Evolutionary conservation across 2,888 invertebrate species (phyloP).

Genomic region (Eupithecia subumbrata): DNA sequence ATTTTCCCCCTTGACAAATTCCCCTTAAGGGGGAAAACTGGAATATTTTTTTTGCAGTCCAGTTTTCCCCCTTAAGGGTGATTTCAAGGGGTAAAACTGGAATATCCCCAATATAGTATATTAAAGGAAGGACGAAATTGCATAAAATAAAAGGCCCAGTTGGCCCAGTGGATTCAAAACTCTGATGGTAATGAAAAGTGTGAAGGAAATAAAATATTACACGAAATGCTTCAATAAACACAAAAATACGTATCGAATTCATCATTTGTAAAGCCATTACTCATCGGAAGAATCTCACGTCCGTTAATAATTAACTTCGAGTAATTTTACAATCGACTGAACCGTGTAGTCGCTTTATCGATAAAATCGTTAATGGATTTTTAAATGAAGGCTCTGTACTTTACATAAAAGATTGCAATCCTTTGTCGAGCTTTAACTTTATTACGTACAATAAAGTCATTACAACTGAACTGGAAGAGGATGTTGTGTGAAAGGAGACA

Average conservation of each 20-base stretch:
- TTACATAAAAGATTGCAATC: slow-evolving; percentile 21
- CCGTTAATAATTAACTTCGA: slow-evolving; percentile 17
- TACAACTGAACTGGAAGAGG: too few species aligned
- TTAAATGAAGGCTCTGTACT: slow-evolving; percentile 5
- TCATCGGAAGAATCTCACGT: slow-evolving; percentile 2
- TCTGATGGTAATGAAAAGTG: not conserved
- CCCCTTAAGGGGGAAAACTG: too few species aligned
- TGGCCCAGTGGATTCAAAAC: too few species aligned
- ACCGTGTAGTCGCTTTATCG: slow-evolving; percentile 32
- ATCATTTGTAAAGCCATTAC: not conserved
- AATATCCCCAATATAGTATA: too few species aligned
- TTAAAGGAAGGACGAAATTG: too few species aligned
- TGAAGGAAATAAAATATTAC: not conserved
- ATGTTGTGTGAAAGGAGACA: too few species aligned
- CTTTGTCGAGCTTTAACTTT: slow-evolving; percentile 6
- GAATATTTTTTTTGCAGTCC: too few species aligned
- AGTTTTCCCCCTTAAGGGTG: too few species aligned
- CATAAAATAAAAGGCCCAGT: too few species aligned
- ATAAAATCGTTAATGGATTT: slow-evolving; percentile 32
- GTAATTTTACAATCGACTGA: slow-evolving; percentile 37
- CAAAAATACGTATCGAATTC: not conserved
- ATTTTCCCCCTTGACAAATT: too few species aligned
- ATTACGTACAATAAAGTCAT: too few species aligned
- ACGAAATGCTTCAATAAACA: not conserved
- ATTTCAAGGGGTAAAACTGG: too few species aligned